Percentiles rank a stretch among this genome's conserved stretches.
Conservation (phyloP, 2,888 invertebrate genomes). For the Hipparchia semele region DNA sequence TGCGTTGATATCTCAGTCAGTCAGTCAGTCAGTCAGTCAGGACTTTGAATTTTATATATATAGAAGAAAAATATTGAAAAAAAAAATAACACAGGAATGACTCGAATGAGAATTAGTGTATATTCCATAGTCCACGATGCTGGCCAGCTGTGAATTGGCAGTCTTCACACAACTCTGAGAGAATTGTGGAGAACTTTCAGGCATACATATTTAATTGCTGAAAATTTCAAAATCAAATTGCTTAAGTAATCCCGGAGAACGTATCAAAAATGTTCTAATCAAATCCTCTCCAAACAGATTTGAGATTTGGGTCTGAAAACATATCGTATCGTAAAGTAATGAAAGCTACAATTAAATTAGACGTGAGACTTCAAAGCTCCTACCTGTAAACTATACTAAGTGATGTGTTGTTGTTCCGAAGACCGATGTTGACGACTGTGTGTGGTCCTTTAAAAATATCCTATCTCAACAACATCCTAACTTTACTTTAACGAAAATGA, state of each 20-base stretch:
- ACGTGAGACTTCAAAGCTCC: conserved; percentile 67
- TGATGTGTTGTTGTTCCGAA: conserved; percentile 78
- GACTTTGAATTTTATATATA: no score
- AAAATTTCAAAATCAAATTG: background rate
- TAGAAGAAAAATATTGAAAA: no score
- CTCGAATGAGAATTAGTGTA: no score
- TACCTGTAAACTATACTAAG: conserved; percentile 80
- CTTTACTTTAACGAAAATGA: conserved; percentile 41
- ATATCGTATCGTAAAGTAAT: conserved; percentile 1
- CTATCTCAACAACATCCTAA: conserved; percentile 47
- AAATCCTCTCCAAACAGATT: background rate
- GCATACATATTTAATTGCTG: no score
- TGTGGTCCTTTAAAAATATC: conserved; percentile 69
- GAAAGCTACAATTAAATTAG: conserved; percentile 50
- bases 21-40: no score
- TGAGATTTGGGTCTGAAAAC: background rate
- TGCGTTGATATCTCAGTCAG: no score
- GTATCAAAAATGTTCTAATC: background rate
- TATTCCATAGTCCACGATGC: no score
- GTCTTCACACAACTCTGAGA: no score
- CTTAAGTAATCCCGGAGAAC: background rate
- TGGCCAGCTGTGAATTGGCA: no score
- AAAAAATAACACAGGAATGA: no score
- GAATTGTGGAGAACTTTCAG: no score
- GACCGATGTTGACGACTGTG: conserved; percentile 75